Conservation (phyloP, 2,888 invertebrate species). For the Chaetoderma sp. region DNA sequence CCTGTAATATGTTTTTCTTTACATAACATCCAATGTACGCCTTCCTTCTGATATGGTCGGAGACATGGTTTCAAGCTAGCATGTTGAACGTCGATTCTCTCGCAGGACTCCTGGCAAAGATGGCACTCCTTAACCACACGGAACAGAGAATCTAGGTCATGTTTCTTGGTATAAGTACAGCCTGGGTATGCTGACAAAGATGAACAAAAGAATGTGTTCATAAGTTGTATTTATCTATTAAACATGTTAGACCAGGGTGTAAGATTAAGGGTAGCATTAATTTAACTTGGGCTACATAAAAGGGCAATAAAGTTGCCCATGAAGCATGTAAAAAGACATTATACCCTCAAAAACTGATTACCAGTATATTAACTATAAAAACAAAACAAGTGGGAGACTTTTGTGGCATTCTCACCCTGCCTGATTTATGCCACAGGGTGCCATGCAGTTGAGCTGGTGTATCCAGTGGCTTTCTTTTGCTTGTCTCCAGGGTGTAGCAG, state of each 20-base stretch:
- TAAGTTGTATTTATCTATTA: too few relatives aligned
- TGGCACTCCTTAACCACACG: constrained; percentile 56
- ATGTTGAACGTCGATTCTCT: constrained; percentile 51
- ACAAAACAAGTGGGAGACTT: too few relatives aligned
- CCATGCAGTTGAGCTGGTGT: too few relatives aligned
- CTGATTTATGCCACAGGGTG: too few relatives aligned
- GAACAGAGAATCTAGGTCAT: constrained; percentile 64
- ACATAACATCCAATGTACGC: constrained; percentile 79
- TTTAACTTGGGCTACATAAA: constrained; percentile 2
- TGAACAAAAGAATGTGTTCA: too few relatives aligned
- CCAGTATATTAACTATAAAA: background rate
- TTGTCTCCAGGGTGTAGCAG: too few relatives aligned
- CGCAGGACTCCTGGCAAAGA: constrained; percentile 14
- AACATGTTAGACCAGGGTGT: background rate
- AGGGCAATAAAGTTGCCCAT: constrained; percentile 24
- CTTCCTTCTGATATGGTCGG: constrained; percentile 77
- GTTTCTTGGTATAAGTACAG: constrained; percentile 37
- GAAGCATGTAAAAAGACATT: constrained; percentile 23
- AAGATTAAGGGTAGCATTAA: background rate
- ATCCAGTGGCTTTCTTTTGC: too few relatives aligned
- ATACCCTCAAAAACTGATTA: background rate
- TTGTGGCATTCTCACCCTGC: too few relatives aligned
- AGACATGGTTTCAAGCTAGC: constrained; percentile 73
- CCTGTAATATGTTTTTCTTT: constrained; percentile 74
- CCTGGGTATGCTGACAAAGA: background rate